Base-by-base conservation (phyloP, 2,797 vertebrate genomes). In the Spea hammondii region DNA sequence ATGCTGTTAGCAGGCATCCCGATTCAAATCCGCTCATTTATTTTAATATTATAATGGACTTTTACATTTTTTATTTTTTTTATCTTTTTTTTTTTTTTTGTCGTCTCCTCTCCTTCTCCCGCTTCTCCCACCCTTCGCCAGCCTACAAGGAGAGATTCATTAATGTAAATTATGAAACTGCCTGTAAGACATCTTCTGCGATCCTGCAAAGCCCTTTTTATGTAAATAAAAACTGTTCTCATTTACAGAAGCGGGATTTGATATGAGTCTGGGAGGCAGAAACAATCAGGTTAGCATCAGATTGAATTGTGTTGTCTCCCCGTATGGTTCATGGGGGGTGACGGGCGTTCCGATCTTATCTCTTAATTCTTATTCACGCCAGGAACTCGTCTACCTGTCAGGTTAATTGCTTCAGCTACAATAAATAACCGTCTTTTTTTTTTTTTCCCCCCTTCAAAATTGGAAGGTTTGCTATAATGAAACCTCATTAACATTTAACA, bases 391-490 rank as follows among this genome's bases (percentile, higher is more conserved):
- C 85, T 89, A 88, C 89, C 84, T 85, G 83, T 85, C 86, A 87
- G 84, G 83, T 84, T 89, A 90, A 91, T 88, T 90, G 88, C 91
- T 89, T 89, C 82, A 88, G 87, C 85, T 83, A 89, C 89, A 90
- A 91, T 90, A 91, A 90, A 90, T 91, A 91, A 83, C 85, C 87
- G 87, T 86, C 89, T 89, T 83, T 89, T 91, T 32, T 32, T 32
- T 32, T 32, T 32, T 3, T 32, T 32, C 32, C 3, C 32, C 90
- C 48, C 71, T 76, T 46, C 55, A 90, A 90, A 75, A 92, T 88
- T 89, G 57, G 89, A 89, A 90, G 89, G 89, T 91, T 92, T 88
- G 89, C 89, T 89, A 88, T 91, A 92, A 93, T 91, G 90, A 91
- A 91, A 89, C 86, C 46, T 78, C 86, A 84, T 87, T 88, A 89